Evolutionary conservation across 1,140 invertebrate species (phyloP).

Genomic region (Hydropsyche tenuis): DNA sequence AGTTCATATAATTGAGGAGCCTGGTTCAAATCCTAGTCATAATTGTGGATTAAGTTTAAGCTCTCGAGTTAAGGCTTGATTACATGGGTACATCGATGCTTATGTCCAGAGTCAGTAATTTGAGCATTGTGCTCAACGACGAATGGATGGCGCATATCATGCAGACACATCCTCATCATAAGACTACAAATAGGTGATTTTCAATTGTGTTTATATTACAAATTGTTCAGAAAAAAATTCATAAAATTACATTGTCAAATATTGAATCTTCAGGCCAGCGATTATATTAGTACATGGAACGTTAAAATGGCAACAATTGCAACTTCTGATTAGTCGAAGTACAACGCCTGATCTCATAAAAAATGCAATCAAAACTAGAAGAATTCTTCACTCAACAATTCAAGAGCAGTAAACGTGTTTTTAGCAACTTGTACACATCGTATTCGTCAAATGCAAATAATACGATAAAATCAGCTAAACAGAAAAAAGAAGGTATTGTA

Average conservation of each 20-base stretch:
- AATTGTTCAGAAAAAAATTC: background rate
- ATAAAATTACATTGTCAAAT: background rate
- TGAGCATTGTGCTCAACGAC: slow-evolving; percentile 80
- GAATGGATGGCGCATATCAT: slow-evolving; percentile 70
- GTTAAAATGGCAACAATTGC: slow-evolving; percentile 92
- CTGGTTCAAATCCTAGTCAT: slow-evolving; percentile 88
- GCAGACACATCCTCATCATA: slow-evolving; percentile 46
- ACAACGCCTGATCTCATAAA: slow-evolving; percentile 95
- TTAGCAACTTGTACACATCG: slow-evolving; percentile 74
- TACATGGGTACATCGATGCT: slow-evolving; percentile 96
- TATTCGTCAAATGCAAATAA: slow-evolving; percentile 51
- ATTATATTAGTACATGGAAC: slow-evolving; percentile 93
- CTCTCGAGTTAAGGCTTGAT: slow-evolving; percentile 88
- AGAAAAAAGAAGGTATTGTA: slow-evolving; percentile 51
- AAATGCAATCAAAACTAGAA: slow-evolving; percentile 95
- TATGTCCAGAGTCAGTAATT: slow-evolving; percentile 85
- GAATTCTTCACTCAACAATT: slow-evolving; percentile 97
- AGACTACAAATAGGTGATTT: slow-evolving; percentile 44
- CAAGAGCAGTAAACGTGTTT: slow-evolving; percentile 89
- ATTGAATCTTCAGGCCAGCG: slow-evolving; percentile 71
- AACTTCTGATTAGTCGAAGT: slow-evolving; percentile 95
- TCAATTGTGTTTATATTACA: slow-evolving; percentile 11
- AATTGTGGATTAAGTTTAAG: slow-evolving; percentile 83
- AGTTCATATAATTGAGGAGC: slow-evolving; percentile 89
- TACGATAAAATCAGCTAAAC: slow-evolving; percentile 52